Conservation (phyloP, 2,113 vertebrate genomes). For the Platichthys stellatus region DNA sequence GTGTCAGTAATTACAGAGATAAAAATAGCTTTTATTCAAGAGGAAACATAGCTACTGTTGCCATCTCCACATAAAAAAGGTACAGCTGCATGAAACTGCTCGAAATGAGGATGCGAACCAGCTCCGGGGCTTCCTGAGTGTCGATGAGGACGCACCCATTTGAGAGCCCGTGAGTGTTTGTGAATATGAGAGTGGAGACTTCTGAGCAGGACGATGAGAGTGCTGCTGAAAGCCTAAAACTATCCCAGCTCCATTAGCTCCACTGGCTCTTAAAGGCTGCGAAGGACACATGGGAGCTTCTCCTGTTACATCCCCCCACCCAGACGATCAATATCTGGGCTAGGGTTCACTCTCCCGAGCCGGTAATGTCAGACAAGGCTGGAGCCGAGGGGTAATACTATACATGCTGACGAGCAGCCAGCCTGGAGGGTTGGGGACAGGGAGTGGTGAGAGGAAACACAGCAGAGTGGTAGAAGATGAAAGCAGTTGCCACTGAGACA, state of each 20-base stretch:
- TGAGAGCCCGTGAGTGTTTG: constrained; percentile 31
- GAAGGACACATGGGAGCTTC: constrained; percentile 83
- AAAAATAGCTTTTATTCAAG: background rate
- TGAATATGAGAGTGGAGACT: constrained; percentile 45
- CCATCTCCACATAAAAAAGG: background rate
- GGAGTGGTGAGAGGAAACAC: constrained; percentile 81
- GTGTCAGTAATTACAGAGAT: background rate
- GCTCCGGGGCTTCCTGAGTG: constrained; percentile 27
- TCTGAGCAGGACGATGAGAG: constrained; percentile 37
- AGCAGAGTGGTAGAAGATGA: constrained; percentile 66
- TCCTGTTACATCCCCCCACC: constrained; percentile 92
- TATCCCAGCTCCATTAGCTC: constrained; percentile 75
- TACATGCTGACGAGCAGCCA: constrained; percentile 87
- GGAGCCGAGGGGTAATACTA: constrained; percentile 94
- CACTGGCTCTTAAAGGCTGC: constrained; percentile 62
- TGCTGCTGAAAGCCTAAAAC: constrained; percentile 68
- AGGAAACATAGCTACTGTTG: constrained; percentile 8
- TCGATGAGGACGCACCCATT: constrained; percentile 1
- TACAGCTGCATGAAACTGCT: background rate
- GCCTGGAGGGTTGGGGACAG: constrained; percentile 45
- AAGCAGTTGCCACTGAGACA: constrained; percentile 46
- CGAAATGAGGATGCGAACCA: background rate
- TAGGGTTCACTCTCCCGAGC: constrained; percentile 94
- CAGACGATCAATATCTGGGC: constrained; percentile 95
- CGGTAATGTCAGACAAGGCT: constrained; percentile 94